Conservation (phyloP, 1,140 invertebrate genomes). For the Lepidurus couesii region DNA sequence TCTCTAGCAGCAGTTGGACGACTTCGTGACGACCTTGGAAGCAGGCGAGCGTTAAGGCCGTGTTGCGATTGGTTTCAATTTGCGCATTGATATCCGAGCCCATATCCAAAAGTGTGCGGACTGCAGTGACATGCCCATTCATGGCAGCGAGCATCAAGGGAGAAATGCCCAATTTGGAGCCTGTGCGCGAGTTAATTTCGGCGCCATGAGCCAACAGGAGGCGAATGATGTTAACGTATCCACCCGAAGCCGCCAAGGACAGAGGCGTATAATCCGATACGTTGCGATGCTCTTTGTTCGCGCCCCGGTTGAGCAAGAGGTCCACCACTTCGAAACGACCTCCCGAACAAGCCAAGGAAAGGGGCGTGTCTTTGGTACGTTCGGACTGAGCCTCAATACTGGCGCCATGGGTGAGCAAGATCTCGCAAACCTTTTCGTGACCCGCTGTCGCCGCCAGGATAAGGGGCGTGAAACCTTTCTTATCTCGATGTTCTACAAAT, state of each 20-base stretch:
- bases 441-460: conserved; percentile 96
- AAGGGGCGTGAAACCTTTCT: conserved; percentile 97
- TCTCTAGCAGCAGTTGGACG: conserved; percentile 87
- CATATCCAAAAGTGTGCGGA: conserved; percentile 87
- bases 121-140: conserved; percentile 95
- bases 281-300: conserved; percentile 98
- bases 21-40: conserved; percentile 99
- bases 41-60: conserved; percentile 95
- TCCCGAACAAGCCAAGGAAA: conserved; percentile 94
- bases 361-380: conserved; percentile 95
- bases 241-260: conserved; percentile 93
- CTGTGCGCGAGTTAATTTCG: conserved; percentile 97
- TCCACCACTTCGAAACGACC: conserved; percentile 93
- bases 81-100: conserved; percentile 99
- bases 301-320: conserved; percentile 74
- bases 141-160: conserved; percentile 98
- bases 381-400: conserved; percentile 98
- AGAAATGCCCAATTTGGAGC: conserved; percentile 95
- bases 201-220: conserved; percentile 79
- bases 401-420: conserved; percentile 82
- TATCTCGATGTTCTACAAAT: conserved; percentile 84
- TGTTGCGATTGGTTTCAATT: conserved; percentile 99
- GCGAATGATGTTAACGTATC: conserved; percentile 98
- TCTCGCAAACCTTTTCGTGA: conserved; percentile 90
- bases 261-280: conserved; percentile 98